Conservation (phyloP, 2,888 invertebrate species). For the Heliconius aoede region DNA sequence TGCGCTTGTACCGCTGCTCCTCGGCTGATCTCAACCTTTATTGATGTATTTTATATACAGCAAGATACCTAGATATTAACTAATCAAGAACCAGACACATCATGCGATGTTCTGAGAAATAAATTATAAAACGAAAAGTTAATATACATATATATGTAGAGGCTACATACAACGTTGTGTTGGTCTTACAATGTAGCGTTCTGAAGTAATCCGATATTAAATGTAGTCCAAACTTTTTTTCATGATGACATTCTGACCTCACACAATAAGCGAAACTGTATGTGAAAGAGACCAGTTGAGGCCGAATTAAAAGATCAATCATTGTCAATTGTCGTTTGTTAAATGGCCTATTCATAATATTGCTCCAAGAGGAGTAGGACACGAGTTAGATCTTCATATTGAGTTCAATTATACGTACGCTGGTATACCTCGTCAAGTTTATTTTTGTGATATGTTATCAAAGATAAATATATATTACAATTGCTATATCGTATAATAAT, state of each 20-base stretch:
- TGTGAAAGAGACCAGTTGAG: conserved; percentile 37
- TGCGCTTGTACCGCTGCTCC: too few relatives aligned
- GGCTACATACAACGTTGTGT: background rate
- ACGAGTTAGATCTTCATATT: conserved; percentile 32
- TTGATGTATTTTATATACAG: background rate
- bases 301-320: conserved; percentile 47
- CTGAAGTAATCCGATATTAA: conserved; percentile 7
- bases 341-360: conserved; percentile 46
- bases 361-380: conserved; percentile 40
- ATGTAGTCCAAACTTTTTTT: conserved; percentile 15
- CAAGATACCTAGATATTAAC: background rate
- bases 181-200: conserved; percentile 8
- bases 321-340: conserved; percentile 46
- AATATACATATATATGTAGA: background rate
- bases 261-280: conserved; percentile 34
- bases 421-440: background rate
- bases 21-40: too few relatives aligned
- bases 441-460: background rate
- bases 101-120: conserved; percentile 11
- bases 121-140: background rate
- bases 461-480: too few relatives aligned
- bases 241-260: conserved; percentile 29
- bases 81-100: background rate
- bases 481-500: too few relatives aligned
- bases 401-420: conserved; percentile 23